A percentile compares a stretch with the other conserved stretches of the same genome.
phyloP scores from a whole-genome alignment of 2,113 vertebrate species.

The Macrotis lagotis region DNA sequence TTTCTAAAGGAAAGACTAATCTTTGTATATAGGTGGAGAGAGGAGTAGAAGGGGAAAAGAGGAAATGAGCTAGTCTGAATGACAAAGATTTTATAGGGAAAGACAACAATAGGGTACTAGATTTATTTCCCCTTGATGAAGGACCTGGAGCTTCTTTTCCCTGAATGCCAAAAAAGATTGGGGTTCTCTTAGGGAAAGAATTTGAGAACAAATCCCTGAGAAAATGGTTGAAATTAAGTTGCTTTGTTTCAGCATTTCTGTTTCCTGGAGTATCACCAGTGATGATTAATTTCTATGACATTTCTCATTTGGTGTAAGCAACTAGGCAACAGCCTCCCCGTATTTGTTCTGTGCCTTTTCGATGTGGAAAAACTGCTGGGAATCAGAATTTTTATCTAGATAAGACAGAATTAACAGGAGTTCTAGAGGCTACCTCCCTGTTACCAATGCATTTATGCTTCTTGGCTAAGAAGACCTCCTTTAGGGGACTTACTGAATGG shows the following conservation, averaged over 20 bases:
- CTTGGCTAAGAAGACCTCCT: not conserved
- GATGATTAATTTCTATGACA: not conserved
- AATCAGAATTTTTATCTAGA: not conserved
- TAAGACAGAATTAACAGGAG: not conserved
- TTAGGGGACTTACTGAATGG: not conserved
- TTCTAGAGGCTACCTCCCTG: not conserved
- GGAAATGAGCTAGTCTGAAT: not conserved
- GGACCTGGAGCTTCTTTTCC: not conserved
- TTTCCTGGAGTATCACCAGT: not conserved
- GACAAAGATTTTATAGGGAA: not conserved
- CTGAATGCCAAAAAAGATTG: not conserved
- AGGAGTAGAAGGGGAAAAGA: not conserved
- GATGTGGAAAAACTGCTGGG: not conserved
- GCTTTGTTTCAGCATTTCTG: not conserved
- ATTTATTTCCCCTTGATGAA: not conserved
- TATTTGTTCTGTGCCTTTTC: not conserved
- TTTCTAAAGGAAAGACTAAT: not conserved
- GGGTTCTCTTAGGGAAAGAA: not conserved
- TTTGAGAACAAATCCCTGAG: not conserved
- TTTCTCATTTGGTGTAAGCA: not conserved
- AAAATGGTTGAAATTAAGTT: not conserved
- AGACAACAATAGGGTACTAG: not conserved
- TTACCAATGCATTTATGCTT: not conserved
- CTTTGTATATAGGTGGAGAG: not conserved
- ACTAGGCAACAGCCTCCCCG: not conserved